These are phyloP conservation scores for Trichomycterus rosablanca DNA, from an alignment of 2,113 vertebrate genomes.

Conservation along the genomic window DNA sequence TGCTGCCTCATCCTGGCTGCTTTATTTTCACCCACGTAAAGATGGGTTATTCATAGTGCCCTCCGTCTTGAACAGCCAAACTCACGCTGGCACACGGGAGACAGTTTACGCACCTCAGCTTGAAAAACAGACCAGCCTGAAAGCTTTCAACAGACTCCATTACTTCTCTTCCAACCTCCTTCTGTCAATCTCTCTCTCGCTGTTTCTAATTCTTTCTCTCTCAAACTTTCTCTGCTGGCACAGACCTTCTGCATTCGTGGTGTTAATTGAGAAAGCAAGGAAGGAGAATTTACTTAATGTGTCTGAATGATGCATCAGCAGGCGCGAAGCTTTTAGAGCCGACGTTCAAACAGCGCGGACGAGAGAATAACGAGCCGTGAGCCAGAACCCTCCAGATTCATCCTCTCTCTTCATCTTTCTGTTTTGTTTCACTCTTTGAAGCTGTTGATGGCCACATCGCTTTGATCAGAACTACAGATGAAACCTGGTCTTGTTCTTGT, in stretches of 20 bases:
- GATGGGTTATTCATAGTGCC: slow-evolving; percentile 13
- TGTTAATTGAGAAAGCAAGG: slow-evolving; percentile 3
- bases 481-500: not conserved
- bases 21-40: slow-evolving; percentile 3
- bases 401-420: not conserved
- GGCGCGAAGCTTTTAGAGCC: not conserved
- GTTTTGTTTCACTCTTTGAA: slow-evolving; percentile 1
- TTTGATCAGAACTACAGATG: slow-evolving; percentile 14
- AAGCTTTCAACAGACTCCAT: not conserved
- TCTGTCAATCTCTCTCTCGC: not conserved
- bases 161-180: too few species aligned
- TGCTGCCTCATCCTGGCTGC: slow-evolving; percentile 3
- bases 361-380: slow-evolving; percentile 16
- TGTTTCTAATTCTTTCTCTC: not conserved
- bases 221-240: not conserved
- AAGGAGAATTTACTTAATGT: slow-evolving; percentile 5
- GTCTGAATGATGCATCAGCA: not conserved
- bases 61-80: not conserved
- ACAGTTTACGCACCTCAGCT: too few species aligned
- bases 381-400: not conserved
- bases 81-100: not conserved
- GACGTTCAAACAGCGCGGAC: not conserved
- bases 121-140: too few species aligned
- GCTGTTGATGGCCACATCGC: slow-evolving; percentile 12
- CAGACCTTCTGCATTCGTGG: not conserved